Evolutionary conservation across 2,113 vertebrate genomes (phyloP), one percentile per base, ranked within the genome.

Genomic region (Tichodroma muraria): DNA sequence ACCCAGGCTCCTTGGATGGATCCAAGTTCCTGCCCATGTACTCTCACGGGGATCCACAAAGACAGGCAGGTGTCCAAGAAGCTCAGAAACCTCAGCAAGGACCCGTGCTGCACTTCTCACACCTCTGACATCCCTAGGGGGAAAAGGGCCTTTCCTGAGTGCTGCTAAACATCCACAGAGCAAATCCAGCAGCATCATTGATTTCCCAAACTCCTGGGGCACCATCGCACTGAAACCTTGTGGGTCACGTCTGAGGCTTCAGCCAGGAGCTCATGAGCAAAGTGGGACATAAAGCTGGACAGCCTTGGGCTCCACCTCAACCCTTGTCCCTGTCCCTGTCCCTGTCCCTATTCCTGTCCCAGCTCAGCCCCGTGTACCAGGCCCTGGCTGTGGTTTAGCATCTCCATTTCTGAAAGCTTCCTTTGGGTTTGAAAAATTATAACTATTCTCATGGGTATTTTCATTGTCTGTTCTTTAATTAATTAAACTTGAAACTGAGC

Each of bases 401-500:
- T 65, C 77, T 85, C 56, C 15, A 19, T 57, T 83, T 86, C 56
- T 61, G 61, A 89, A 85, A 80, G 20, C 23, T 83, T 35, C 6
- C 30, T 65, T 76, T 31, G 37, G n/a, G 19, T 79, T 84, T 86
- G 27, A 75, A 71, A 81, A 87, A 75, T 18, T 7, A 3, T 35
- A 66, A 20, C 30, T 60, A 6, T 64, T 56, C 85, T 57, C 57
- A 40, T 0, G 5, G 63, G 17, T 60, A 42, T 69, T 91, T 80
- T 89, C 61, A 77, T 57, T 91, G 57, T 47, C 79, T 82, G 22
- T 47, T 79, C 89, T 69, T 95, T 65, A 64, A 82, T 76, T 65
- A 79, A 85, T 82, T 88, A 82, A 82, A 85, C 22, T 61, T 80
- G 33, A 91, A 85, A 76, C 40, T 25, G 45, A 94, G 40, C 28